Evolutionary conservation across 2,888 invertebrate genomes (phyloP).

Genomic region (Cheilosia vulpina): DNA sequence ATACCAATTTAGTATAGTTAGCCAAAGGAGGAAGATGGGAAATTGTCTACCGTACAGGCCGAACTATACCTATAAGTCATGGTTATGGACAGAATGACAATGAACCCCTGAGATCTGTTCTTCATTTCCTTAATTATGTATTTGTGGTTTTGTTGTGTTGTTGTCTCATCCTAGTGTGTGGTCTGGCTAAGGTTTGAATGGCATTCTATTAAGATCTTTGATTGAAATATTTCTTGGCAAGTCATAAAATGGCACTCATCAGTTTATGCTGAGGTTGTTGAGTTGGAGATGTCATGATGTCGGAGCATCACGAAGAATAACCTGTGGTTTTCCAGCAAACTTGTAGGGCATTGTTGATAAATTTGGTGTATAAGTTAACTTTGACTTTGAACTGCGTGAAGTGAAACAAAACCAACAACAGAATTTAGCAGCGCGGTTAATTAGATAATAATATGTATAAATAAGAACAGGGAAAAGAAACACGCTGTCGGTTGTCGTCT

Average conservation of each 20-base stretch:
- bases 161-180: slow-evolving; percentile 38
- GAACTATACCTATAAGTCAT: slow-evolving; percentile 30
- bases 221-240: slow-evolving; percentile 2
- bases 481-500: too few relatives aligned
- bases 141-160: slow-evolving; percentile 44
- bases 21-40: slow-evolving; percentile 22
- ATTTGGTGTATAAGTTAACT: too few relatives aligned
- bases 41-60: not conserved
- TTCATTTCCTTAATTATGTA: slow-evolving; percentile 46
- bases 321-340: too few relatives aligned
- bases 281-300: too few relatives aligned
- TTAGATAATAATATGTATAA: too few relatives aligned
- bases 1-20: slow-evolving; percentile 1
- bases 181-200: slow-evolving; percentile 24
- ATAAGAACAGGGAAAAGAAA: too few relatives aligned
- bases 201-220: not conserved
- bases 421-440: too few relatives aligned
- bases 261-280: not conserved
- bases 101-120: slow-evolving; percentile 34
- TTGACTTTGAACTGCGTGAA: too few relatives aligned
- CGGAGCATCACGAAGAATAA: too few relatives aligned
- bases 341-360: too few relatives aligned
- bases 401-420: too few relatives aligned
- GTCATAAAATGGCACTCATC: not conserved
- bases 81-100: slow-evolving; percentile 31